phyloP scores from a whole-genome alignment of 2,113 vertebrate species.

The Sinocyclocheilus rhinocerous region DNA sequence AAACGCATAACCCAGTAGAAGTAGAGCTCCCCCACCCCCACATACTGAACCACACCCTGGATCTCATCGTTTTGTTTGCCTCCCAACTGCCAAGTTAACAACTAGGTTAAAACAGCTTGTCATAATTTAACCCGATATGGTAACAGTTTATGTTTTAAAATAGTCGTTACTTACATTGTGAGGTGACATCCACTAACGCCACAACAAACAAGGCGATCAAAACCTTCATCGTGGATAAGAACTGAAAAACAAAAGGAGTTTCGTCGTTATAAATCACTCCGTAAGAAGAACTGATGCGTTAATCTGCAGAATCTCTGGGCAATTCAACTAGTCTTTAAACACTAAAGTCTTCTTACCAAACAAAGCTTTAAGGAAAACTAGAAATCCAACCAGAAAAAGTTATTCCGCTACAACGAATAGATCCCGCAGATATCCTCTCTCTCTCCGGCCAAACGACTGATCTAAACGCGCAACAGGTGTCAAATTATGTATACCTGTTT shows the following conservation, averaged over 20 bases:
- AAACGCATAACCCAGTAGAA: neutral
- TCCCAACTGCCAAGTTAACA: neutral
- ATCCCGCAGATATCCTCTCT: neutral
- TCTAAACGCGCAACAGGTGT: neutral
- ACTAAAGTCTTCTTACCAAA: neutral
- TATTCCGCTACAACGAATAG: neutral
- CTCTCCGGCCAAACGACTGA: neutral
- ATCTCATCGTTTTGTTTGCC: neutral
- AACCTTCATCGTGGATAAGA: conserved; percentile 61
- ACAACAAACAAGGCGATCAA: conserved; percentile 61
- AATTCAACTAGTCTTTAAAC: neutral
- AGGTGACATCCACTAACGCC: conserved; percentile 56
- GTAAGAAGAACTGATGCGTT: neutral
- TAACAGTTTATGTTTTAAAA: too few relatives aligned
- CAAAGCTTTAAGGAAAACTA: too few relatives aligned
- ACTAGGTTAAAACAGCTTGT: neutral
- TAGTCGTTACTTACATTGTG: conserved; percentile 49
- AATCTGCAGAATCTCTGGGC: too few relatives aligned
- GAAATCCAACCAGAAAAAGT: too few relatives aligned
- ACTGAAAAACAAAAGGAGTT: neutral
- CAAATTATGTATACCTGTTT: conserved; percentile 58
- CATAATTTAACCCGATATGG: neutral
- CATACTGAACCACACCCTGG: neutral
- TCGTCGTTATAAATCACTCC: neutral
- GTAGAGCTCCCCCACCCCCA: conserved; percentile 16